Base-by-base conservation (phyloP, 2,888 invertebrate genomes). In the Anthophora plumipes region DNA sequence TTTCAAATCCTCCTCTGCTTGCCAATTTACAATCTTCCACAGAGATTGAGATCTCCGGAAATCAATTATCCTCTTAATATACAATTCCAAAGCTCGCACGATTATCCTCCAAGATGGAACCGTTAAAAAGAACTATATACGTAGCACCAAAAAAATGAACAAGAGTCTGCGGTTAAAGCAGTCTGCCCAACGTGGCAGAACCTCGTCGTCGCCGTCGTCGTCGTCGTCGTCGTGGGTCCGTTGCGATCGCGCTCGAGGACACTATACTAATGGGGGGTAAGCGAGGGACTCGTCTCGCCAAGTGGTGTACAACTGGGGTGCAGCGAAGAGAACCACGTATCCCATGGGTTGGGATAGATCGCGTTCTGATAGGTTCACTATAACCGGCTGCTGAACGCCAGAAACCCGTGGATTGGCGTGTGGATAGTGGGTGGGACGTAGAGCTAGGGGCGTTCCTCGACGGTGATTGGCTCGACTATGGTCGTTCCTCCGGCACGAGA, bases 401-500 rank as follows among this genome's bases (percentile, higher is more conserved):
- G 80, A 48, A 63, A 75, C 75, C 60, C 76, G 85, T 75, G 77
- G 85, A 87, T 88, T 86, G 90, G 85, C 73, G 79, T 77, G 54
- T 66, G 52, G 75, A 66, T 60, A 78, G 60, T 63, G 83, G 85
- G 75, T 67, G 73, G 85, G 83, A 64, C 76, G 79, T 57, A 77
- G 72, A 71, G 66, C 80, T 61, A 85, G 66, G 87, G 90, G 92
- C 91, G 91, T 86, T 77, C 80, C 89, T 82, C 50, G 4, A 3
- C 1, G 48, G 64, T 73, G 86, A 92, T 92, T 92, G 92, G 92
- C 85, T 85, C 71, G 55, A 4, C 31, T 22, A 22, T 25, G 72
- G 70, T 73, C 82, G 84, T 86, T 86, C 79, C 77, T 88, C 85
- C 88, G 91, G 90, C 90, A 90, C 89, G 77, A 83, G 85, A 85